A percentile compares a stretch with the other conserved stretches of the same genome.
Evolutionary conservation across 2,797 vertebrate genomes (phyloP).

Genomic region (Enteromius fasciolatus): DNA sequence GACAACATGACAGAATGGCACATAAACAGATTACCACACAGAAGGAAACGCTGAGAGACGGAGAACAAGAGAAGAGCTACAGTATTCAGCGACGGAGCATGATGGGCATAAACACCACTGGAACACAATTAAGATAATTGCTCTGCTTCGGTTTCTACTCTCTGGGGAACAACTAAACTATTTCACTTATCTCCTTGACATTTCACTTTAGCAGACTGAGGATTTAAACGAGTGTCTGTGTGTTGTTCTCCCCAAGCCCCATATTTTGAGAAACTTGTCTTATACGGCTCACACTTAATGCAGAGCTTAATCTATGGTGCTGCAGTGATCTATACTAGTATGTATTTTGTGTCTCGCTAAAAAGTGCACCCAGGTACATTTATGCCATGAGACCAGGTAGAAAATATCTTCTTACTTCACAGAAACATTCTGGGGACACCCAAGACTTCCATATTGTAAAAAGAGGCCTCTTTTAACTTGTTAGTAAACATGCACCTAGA

Average conservation of each 20-base stretch:
- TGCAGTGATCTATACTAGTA: not conserved
- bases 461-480: not conserved
- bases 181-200: constrained; percentile 57
- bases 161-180: constrained; percentile 40
- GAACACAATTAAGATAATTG: constrained; percentile 51
- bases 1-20: not conserved
- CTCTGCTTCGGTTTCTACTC: constrained; percentile 28
- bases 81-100: not conserved
- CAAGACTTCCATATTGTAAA: not conserved
- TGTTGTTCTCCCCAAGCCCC: not conserved
- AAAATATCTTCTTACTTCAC: no score
- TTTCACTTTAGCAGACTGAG: constrained; percentile 47
- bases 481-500: not conserved
- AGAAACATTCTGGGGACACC: no score
- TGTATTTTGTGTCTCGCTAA: no score
- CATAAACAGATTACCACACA: not conserved
- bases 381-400: no score
- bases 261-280: not conserved
- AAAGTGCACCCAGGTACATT: no score
- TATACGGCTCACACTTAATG: not conserved
- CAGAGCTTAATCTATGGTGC: constrained; percentile 17
- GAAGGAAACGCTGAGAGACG: not conserved
- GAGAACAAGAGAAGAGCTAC: not conserved
- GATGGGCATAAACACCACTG: constrained; percentile 36
- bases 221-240: constrained; percentile 5